Evolutionary conservation across 2,113 vertebrate species (phyloP).

Genomic region (Ceyx cyanopectus): DNA sequence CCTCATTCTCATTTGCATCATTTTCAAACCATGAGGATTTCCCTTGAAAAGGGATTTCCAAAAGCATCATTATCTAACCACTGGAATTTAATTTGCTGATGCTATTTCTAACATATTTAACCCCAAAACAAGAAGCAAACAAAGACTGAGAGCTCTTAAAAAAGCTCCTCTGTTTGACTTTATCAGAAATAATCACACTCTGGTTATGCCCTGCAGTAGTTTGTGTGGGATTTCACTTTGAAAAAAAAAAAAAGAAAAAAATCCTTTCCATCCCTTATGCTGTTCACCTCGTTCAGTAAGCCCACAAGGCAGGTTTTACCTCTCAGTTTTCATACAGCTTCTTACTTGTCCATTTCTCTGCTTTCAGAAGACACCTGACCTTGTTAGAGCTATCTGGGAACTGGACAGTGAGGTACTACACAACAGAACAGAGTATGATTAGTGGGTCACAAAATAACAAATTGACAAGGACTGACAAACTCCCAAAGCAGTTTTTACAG

Average conservation of each 20-base stretch:
- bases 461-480: background rate
- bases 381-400: background rate
- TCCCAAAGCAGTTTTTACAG: background rate
- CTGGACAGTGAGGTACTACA: background rate
- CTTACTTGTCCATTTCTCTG: background rate
- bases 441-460: background rate
- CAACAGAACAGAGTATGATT: background rate
- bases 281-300: background rate
- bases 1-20: background rate
- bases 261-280: background rate
- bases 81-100: background rate
- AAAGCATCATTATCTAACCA: background rate
- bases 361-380: background rate
- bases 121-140: background rate
- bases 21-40: background rate
- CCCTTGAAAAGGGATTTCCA: background rate
- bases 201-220: background rate
- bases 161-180: background rate
- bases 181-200: background rate
- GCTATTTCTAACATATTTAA: background rate
- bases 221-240: background rate
- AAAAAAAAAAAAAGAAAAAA: background rate
- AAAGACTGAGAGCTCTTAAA: fast-evolving
- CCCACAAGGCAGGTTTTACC: background rate
- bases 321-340: background rate